Conservation (phyloP, 1,140 invertebrate genomes). For the Alviniconcha marisindica region DNA sequence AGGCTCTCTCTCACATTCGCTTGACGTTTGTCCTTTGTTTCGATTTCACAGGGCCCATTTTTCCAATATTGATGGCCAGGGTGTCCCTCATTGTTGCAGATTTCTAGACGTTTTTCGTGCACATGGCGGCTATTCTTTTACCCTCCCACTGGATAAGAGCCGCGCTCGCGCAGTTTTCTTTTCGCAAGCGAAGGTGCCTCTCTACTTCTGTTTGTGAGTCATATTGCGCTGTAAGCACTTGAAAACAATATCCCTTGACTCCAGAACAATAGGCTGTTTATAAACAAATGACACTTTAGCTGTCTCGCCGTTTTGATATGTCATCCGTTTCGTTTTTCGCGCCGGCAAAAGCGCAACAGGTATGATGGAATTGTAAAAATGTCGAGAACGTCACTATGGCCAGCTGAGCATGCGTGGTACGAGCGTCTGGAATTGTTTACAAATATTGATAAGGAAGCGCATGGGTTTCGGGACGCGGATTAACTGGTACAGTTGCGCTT, state of each 20-base stretch:
- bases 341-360: slow-evolving; percentile 39
- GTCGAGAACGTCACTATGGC: slow-evolving; percentile 28
- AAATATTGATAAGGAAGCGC: neutral
- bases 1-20: neutral
- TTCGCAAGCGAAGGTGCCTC: slow-evolving; percentile 25
- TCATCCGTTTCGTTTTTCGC: slow-evolving; percentile 36
- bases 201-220: slow-evolving; percentile 16
- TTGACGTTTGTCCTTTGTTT: slow-evolving; percentile 24
- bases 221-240: slow-evolving; percentile 15
- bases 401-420: neutral
- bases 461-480: too few species aligned
- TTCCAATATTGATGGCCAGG: neutral
- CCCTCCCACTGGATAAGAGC: slow-evolving; percentile 41
- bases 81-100: neutral
- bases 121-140: slow-evolving; percentile 37
- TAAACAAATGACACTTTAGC: neutral
- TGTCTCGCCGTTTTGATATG: neutral
- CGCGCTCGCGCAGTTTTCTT: slow-evolving; percentile 3
- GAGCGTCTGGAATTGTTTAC: slow-evolving; percentile 6
- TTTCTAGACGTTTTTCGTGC: neutral
- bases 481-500: too few species aligned
- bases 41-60: neutral
- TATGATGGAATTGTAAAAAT: slow-evolving; percentile 43
- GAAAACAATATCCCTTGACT: neutral
- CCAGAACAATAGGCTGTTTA: slow-evolving; percentile 18